Conservation (phyloP, 2,797 vertebrate species). For the Limosa lapponica region DNA sequence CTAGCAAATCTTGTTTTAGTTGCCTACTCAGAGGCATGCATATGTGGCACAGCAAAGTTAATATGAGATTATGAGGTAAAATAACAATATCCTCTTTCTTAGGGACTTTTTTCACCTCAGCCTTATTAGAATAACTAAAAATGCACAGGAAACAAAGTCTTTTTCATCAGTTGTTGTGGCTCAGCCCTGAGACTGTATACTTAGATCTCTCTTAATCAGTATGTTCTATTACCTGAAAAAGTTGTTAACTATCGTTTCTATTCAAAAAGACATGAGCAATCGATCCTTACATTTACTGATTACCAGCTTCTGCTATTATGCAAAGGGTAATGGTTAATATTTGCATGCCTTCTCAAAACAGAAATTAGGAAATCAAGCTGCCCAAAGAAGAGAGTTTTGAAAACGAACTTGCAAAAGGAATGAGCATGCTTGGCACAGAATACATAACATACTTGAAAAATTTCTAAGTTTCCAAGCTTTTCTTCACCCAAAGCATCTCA, state of each 20-base stretch:
- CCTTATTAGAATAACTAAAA: neutral
- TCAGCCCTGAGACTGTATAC: neutral
- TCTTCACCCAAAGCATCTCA: neutral
- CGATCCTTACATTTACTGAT: neutral
- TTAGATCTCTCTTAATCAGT: neutral
- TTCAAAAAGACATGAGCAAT: neutral
- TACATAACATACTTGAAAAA: neutral
- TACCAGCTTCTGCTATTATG: neutral
- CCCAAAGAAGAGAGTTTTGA: neutral
- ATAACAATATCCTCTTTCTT: neutral
- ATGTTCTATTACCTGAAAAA: neutral
- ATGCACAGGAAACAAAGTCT: neutral
- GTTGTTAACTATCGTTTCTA: neutral
- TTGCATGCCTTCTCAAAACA: neutral
- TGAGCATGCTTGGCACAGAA: neutral
- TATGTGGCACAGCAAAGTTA: neutral
- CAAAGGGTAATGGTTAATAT: neutral
- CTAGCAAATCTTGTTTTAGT: neutral
- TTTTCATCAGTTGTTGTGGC: neutral
- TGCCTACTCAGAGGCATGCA: neutral
- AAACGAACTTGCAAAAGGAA: neutral
- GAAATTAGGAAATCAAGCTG: neutral
- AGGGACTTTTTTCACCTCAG: neutral
- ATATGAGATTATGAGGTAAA: neutral
- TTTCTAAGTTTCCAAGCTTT: neutral